Base-by-base conservation (phyloP, 1,140 invertebrate species). In the Physella acuta region DNA sequence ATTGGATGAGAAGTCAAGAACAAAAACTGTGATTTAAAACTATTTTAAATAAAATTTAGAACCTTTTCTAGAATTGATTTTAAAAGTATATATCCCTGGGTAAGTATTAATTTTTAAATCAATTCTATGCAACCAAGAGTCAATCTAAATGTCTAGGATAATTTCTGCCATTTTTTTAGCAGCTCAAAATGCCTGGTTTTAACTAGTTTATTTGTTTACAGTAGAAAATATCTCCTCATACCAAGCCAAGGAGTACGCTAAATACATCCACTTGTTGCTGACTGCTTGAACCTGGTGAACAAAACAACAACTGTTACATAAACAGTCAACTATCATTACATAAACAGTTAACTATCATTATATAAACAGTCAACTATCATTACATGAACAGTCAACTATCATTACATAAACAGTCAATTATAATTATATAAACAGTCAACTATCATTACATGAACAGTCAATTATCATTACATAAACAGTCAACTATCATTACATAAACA, bases 191-290 rank as follows among this genome's bases (percentile, higher is more conserved):
- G 20, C 39, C 8, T 11, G 39, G 8, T 44, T 44, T 11, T 44
- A 8, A 44, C 39, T 44, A 20, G 8, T 11, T 11, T 20, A 44
- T 44, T 44, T 44, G 8, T 20, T 20, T 20, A 11, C 20, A 44
- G 20, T 44, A 26, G 5, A 55, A 55, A 16, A 26, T 8, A 55
- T 16, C 24, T 16, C 26, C 8, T 2, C 62, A 51, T 37, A 64
- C 62, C 62, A 64, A 52, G 39, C 33, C 16, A 64, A 49, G 14
- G 28, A 14, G 28, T 64, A 64, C 0, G 26, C 62, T 20, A 64
- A n/a, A 52, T 64, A 52, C 62, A 64, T 52, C 49, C 26, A 44
- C 1, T 33, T 24, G 28, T 36, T 64, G 30, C 62, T 52, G 1
- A 52, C 62, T 2, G 30, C 60, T 28, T 33, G 34, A 8, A 63